Evolutionary conservation across 2,888 invertebrate species (phyloP), one percentile per base, ranked within the genome.

Genomic region (Pammene aurita): DNA sequence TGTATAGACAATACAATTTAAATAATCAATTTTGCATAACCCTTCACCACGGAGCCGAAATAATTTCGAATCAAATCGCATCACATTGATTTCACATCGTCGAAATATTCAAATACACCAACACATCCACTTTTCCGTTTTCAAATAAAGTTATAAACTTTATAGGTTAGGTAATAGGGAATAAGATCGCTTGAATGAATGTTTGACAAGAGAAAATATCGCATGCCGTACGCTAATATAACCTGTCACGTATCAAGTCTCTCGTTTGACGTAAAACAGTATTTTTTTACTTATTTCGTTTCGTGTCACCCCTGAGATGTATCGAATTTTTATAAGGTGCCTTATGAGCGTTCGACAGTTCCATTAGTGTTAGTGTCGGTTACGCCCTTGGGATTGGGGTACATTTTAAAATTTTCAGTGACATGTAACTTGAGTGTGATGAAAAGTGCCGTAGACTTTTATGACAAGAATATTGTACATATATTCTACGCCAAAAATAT

Each of bases 291-390:
- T 69, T 69, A 65, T 69, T 73, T 73, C 72, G 13, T 62, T 71
- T 74, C 71, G 64, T 72, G 66, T 64, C 68, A 44, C 67, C 75
- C 75, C 77, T 67, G 76, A 75, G 81, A 76, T 78, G 77, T 84
- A 83, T 84, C 79, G 80, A 81, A 79, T 85, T 82, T 84, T 83
- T 76, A 81, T 77, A 75, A 79, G 76, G 71, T 73, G 75, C 74
- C 79, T 78, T 76, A 74, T 75, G 75, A 77, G 71, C 67, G 66
- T 72, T 77, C 74, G 74, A 76, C 75, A 75, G 74, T 72, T 82
- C 83, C 82, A 84, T 84, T 84, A 84, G 73, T 0, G 54, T 34
- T 54, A 54, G 80, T 81, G 78, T 80, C 81, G 75, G 77, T 80
- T 80, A 78, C 82, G 70, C 63, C 72, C 73, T 56, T 44, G 76